Conservation (phyloP, 23 tunicate species). For the Styela clava region DNA sequence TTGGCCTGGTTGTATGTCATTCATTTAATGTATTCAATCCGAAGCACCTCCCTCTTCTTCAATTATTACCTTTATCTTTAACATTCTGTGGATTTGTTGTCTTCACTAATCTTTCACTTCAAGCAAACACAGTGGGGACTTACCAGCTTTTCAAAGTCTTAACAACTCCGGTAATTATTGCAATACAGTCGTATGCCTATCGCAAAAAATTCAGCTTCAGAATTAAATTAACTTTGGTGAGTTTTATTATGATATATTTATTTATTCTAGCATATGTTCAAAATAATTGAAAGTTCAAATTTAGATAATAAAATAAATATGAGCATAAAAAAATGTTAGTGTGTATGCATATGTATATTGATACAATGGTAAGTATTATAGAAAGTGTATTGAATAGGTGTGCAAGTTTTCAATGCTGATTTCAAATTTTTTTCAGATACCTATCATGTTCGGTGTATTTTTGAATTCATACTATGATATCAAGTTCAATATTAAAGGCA, state of each 20-base stretch:
- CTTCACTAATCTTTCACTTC: slow-evolving; percentile 55
- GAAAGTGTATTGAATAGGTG: no score
- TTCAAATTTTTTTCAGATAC: slow-evolving; percentile 39
- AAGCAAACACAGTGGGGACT: slow-evolving; percentile 61
- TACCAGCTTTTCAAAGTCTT: slow-evolving; percentile 64
- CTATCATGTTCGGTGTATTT: slow-evolving; percentile 76
- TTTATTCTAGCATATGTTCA: background rate
- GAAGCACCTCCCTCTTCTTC: slow-evolving; percentile 46
- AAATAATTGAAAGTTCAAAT: background rate
- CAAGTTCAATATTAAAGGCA: slow-evolving; percentile 73
- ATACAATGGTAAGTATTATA: no score
- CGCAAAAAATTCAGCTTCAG: slow-evolving; percentile 35
- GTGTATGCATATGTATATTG: no score
- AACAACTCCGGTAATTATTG: slow-evolving; percentile 83
- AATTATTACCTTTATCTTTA: slow-evolving; percentile 46
- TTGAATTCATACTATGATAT: slow-evolving; percentile 94
- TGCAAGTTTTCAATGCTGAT: no score
- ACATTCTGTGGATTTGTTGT: slow-evolving; percentile 64
- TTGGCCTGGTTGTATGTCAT: slow-evolving; percentile 73
- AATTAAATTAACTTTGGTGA: slow-evolving; percentile 88
- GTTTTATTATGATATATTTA: background rate
- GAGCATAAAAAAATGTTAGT: no score
- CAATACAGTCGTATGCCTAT: slow-evolving; percentile 61
- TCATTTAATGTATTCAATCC: slow-evolving; percentile 52
- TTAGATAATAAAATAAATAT: no score